Conservation (phyloP, 2,113 vertebrate species). For the Recurvirostra avosetta region DNA sequence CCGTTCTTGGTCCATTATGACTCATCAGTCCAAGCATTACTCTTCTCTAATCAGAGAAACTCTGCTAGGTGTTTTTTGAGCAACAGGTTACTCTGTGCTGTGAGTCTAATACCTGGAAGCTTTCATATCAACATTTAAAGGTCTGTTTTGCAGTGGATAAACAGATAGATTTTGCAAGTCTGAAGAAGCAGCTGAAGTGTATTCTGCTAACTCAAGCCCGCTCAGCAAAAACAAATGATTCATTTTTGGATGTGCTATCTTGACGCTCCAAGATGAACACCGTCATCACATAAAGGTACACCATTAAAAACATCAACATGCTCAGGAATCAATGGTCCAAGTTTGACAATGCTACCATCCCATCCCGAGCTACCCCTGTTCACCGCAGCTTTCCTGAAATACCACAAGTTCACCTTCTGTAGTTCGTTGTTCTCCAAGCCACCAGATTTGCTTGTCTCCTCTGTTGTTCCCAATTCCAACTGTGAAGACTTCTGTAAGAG, state of each 20-base stretch:
- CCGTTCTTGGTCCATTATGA: accelerated
- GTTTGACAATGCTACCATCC: neutral
- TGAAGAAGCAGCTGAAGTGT: neutral
- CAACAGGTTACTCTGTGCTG: neutral
- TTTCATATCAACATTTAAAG: neutral
- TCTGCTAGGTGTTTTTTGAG: neutral
- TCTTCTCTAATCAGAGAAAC: neutral
- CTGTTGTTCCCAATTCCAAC: slow-evolving; percentile 20
- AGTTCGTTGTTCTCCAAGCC: slow-evolving; percentile 75
- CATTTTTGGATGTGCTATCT: neutral
- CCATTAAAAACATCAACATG: neutral
- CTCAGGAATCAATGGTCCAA: neutral
- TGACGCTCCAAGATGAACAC: neutral
- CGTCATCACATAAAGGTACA: neutral
- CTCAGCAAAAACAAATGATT: neutral
- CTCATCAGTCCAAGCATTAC: neutral
- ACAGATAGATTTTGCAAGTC: neutral
- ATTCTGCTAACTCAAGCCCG: neutral
- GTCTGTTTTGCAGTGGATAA: accelerated
- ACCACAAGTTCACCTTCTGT: slow-evolving; percentile 77
- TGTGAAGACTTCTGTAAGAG: slow-evolving; percentile 74
- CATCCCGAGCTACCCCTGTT: neutral
- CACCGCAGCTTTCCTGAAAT: neutral
- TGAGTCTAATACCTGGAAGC: neutral
- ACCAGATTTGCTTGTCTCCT: slow-evolving; percentile 44